Base-by-base conservation (phyloP, 2,113 vertebrate genomes). In the Axis porcinus region DNA sequence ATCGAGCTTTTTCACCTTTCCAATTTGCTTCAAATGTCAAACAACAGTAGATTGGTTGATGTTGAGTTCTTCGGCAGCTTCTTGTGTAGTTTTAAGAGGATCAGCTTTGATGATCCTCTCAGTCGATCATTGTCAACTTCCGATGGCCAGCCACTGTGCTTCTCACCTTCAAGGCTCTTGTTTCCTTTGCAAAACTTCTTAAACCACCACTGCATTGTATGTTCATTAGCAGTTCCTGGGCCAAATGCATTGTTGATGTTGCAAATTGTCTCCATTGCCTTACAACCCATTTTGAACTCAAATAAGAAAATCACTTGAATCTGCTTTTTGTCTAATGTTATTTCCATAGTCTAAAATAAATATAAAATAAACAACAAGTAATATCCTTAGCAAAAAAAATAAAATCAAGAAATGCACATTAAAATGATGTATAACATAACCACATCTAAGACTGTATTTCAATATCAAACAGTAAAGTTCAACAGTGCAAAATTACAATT, bases 51-150 rank as follows among this genome's bases (percentile, higher is more conserved):
- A 11, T 3, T 70, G n/a, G n/a, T 23, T 70, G n/a, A 36, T 12
- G n/a, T 3, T 70, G 67, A 70, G 67, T 40, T 70, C n/a, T 70
- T 70, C 8, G 16, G 33, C 16, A 36, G 9, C n/a, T 70, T 70
- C n/a, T 70, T 12, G 67, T 36, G 4, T 36, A 23, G 67, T 23
- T 70, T 17, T 70, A 70, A 70, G n/a, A 70, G n/a, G 64, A 70
- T 70, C n/a, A 70, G n/a, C 17, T 70, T 40, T 36, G 67, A 70
- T 70, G 67, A 40, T 23, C n/a, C 67, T 70, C n/a, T 70, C 19
- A 70, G 2, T 6, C 12, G 19, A 40, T 23, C n/a, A 0, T 23
- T 0, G 4, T 70, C n/a, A 40, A 12, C n/a, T 40, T 70, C n/a
- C 2, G 2, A 36, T 40, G 36, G 67, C 9, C n/a, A 70, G 19